phyloP scores from a whole-genome alignment of 1,140 invertebrate species.

The Cydia fagiglandana region DNA sequence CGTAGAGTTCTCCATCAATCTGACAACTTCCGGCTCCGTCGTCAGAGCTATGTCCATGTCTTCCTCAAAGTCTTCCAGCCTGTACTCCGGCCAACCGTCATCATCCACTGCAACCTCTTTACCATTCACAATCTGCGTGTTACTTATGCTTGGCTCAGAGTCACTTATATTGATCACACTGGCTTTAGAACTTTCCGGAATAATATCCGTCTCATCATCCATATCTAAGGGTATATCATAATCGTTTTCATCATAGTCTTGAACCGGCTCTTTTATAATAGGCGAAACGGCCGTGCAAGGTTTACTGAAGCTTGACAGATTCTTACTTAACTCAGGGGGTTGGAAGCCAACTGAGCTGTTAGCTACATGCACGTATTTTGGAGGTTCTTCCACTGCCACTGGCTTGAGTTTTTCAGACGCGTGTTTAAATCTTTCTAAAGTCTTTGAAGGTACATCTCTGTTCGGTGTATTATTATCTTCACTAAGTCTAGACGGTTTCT shows the following conservation, averaged over 20 bases:
- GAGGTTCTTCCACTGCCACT: slow-evolving; percentile 44
- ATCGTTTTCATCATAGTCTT: slow-evolving; percentile 51
- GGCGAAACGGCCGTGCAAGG: slow-evolving; percentile 43
- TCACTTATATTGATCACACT: slow-evolving; percentile 52
- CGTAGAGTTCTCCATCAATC: slow-evolving; percentile 54
- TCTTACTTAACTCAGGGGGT: slow-evolving; percentile 54
- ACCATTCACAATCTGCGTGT: slow-evolving; percentile 42
- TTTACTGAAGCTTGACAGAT: slow-evolving; percentile 46
- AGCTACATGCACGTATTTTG: slow-evolving; percentile 45
- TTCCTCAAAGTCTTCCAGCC: slow-evolving; percentile 66
- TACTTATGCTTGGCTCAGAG: slow-evolving; percentile 43
- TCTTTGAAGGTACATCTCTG: too few relatives aligned
- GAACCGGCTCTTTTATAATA: slow-evolving; percentile 38
- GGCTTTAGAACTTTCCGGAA: slow-evolving; percentile 39
- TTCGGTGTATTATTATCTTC: slow-evolving; percentile 46
- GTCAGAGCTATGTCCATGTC: slow-evolving; percentile 38
- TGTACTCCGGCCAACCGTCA: slow-evolving; percentile 73
- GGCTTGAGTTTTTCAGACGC: slow-evolving; percentile 67
- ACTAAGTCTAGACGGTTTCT: slow-evolving; percentile 58
- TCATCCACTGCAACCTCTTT: slow-evolving; percentile 58
- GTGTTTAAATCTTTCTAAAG: slow-evolving; percentile 63
- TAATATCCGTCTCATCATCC: slow-evolving; percentile 52
- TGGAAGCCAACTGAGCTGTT: slow-evolving; percentile 72
- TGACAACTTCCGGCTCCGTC: slow-evolving; percentile 43
- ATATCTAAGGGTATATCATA: slow-evolving; percentile 54